Evolutionary conservation across 2,113 vertebrate genomes (phyloP), one percentile per base, ranked within the genome.

Genomic region (Pithys albifrons): DNA sequence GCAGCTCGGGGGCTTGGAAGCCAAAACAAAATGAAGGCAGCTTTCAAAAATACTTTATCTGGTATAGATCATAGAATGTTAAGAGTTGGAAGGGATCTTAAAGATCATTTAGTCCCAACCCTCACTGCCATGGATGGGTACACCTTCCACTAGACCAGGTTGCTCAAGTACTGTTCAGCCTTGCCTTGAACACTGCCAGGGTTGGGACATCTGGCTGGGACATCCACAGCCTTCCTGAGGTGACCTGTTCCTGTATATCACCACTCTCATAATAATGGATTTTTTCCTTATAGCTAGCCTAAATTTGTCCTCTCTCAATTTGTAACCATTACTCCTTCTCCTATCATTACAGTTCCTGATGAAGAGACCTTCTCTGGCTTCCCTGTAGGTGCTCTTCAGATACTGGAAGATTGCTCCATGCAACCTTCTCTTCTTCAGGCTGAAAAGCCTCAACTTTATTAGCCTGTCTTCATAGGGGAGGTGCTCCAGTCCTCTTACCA

Each of bases 401-500:
- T 7, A 31, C 35, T 35, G 31, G 5, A 35, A 37, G 14, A 2
- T 17, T 76, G 6, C 18, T 41, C 7, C 20, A 35, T 2, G 16
- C 19, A 48, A 19, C 3, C 7, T 54, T 20, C 46, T 41, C 17
- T 76, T 76, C 20, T 55, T 29, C 14, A 41, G 19, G 31, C 29
- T 23, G 14, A 41, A 62, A 20, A 69, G n/a, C 3, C 9, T 8
- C 9, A 55, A 0, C 6, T 43, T 31, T 49, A 18, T 43, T 20
- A 37, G 12, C 31, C 6, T 52, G 23, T 27, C 37, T 19, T 76
- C 22, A 2, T 31, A 41, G 54, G 11, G 14, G 17, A 62, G 14
- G 4, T 48, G 8, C 5, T 48, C 17, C 0, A 0, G 2, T 35
- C 13, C 41, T 62, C 20, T 62, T 19, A 55, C 10, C 14, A 75